A percentile compares a stretch with the other conserved stretches of the same genome.
Conservation (phyloP, 2,888 invertebrate species). For the Bimastos eiseni region DNA sequence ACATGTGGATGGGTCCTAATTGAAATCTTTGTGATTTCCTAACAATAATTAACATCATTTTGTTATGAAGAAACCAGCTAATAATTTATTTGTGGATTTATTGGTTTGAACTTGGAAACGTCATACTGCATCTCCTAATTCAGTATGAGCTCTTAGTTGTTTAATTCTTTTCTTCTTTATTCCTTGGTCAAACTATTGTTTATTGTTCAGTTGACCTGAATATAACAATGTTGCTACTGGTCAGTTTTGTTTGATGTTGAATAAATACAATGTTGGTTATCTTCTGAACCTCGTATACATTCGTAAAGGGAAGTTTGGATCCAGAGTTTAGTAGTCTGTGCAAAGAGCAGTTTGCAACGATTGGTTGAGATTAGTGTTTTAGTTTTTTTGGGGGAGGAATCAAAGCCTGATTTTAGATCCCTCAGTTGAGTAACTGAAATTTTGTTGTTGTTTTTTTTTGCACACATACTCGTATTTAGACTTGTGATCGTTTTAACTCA, state of each 20-base stretch:
- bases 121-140: neutral
- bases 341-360: neutral
- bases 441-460: too few species aligned
- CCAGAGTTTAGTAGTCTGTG: neutral
- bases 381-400: too few species aligned
- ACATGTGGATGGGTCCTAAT: too few species aligned
- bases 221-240: too few species aligned
- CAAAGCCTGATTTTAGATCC: too few species aligned
- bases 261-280: neutral
- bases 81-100: neutral
- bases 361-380: too few species aligned
- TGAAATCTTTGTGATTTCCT: neutral
- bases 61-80: neutral
- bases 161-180: neutral
- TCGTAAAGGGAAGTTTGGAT: neutral
- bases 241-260: neutral
- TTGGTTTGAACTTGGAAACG: neutral
- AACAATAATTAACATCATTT: neutral
- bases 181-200: neutral
- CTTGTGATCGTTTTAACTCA: too few species aligned
- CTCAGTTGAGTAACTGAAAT: too few species aligned
- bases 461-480: too few species aligned
- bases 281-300: neutral
- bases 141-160: neutral
- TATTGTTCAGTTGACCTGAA: neutral